Base-by-base conservation (phyloP, 2,888 invertebrate genomes). In the Ophion costatus region DNA sequence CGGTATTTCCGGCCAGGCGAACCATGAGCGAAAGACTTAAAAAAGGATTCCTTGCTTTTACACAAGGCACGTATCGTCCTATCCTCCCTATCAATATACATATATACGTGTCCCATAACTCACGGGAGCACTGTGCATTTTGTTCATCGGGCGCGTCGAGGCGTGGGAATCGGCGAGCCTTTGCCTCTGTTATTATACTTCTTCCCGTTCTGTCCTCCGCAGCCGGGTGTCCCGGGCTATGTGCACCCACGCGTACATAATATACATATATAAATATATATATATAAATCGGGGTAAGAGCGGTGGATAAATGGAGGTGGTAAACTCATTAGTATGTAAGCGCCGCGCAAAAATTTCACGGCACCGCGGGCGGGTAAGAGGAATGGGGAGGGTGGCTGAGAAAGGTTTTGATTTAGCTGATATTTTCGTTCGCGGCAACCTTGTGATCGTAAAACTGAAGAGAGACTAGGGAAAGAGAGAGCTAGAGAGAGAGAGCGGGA, bases 371-470 rank as follows among this genome's bases (percentile, higher is more conserved):
- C 5, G 51, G 51, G 51, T 17, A 51, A 51, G 51, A 51, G 51
- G 51, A 14, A 17, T 3, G 51, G 5, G 51, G 45, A 45, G 57
- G n/a, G 29, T 2, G 17, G n/a, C 20, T 20, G 17, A 61, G 64
- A 89, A 88, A 87, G 89, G 89, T 93, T 93, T 93, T 93, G 93
- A 93, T 93, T 92, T 92, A 93, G 89, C 89, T 84, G 80, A 76
- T 74, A 67, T 77, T 57, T 76, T 77, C 66, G 66, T 66, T 38
- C 73, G 56, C 67, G 57, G 69, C 70, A 45, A 67, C 56, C 74
- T 61, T 64, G 57, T 42, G 71, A 79, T 79, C 79, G 71, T 71
- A 51, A 80, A 73, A 80, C 51, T 66, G n/a, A 56, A 20, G 59
- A 20, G 67, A 70, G 80, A 61, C n/a, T 57, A 22, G 33, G 20